Conservation (phyloP, 2,888 invertebrate genomes). For the Sepioteuthis lessoniana region DNA sequence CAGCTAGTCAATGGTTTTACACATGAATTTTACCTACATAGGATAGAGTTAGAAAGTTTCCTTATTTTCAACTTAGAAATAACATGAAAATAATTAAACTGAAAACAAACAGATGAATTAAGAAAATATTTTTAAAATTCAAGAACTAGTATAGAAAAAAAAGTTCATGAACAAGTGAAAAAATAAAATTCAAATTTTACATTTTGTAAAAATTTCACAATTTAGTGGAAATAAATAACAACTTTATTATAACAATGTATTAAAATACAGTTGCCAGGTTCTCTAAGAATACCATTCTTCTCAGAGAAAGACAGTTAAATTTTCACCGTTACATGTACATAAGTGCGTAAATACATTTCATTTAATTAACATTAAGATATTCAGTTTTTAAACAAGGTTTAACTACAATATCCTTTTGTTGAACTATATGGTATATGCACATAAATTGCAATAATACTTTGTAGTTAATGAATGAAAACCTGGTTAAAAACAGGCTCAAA, state of each 20-base stretch:
- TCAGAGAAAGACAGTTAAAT: not conserved
- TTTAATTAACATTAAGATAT: not conserved
- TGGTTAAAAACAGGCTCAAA: not conserved
- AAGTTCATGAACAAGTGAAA: not conserved
- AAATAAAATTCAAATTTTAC: not conserved
- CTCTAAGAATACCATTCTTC: not conserved
- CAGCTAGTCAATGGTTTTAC: not conserved
- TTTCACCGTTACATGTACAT: not conserved
- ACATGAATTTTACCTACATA: not conserved
- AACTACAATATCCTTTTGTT: not conserved
- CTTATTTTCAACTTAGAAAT: not conserved
- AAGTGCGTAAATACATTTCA: not conserved
- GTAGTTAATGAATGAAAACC: not conserved
- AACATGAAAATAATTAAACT: not conserved
- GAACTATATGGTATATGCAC: not conserved
- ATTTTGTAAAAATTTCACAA: not conserved
- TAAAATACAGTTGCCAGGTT: not conserved
- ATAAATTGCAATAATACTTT: not conserved
- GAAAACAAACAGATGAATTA: not conserved
- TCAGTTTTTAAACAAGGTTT: not conserved
- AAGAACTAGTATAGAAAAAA: not conserved
- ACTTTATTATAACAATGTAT: not conserved
- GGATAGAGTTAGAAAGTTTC: not conserved
- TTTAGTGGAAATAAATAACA: conserved; percentile 20
- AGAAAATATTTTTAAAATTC: no score